Percentiles rank a stretch among this genome's conserved stretches.
These are phyloP conservation scores for Phragmatobia fuliginosa DNA, from an alignment of 2,888 invertebrate genomes.

Conservation along the genomic window DNA sequence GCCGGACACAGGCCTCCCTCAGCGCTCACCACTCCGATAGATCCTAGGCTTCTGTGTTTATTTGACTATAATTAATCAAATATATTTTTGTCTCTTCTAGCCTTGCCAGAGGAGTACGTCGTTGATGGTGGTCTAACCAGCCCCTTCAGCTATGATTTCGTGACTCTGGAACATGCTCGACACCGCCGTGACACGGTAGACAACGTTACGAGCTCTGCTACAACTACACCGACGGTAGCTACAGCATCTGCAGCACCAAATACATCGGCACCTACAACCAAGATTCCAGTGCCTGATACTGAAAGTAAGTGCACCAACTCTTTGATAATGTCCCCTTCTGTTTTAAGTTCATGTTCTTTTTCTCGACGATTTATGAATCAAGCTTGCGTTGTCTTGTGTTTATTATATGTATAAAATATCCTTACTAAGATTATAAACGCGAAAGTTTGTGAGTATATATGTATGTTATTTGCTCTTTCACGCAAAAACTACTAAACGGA, in stretches of 20 bases:
- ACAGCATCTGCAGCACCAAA: neutral
- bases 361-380: neutral
- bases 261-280: constrained; percentile 7
- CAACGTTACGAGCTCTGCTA: constrained; percentile 2
- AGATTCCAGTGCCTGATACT: neutral
- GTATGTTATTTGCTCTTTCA: too few relatives aligned
- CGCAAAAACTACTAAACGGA: too few relatives aligned
- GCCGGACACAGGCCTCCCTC: too few relatives aligned
- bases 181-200: constrained; percentile 38
- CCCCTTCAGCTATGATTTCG: constrained; percentile 41
- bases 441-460: too few relatives aligned
- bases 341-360: neutral
- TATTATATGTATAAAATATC: neutral
- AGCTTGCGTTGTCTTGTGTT: neutral
- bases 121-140: constrained; percentile 40
- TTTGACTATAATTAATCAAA: neutral
- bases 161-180: constrained; percentile 43
- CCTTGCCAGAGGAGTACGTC: constrained; percentile 49
- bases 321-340: neutral
- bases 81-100: constrained; percentile 41
- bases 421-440: too few relatives aligned
- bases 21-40: too few relatives aligned
- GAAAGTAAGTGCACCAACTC: constrained; percentile 41
- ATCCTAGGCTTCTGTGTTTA: too few relatives aligned
- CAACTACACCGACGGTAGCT: neutral